phyloP scores from a whole-genome alignment of 2,113 vertebrate species.

The Varanus komodoensis region DNA sequence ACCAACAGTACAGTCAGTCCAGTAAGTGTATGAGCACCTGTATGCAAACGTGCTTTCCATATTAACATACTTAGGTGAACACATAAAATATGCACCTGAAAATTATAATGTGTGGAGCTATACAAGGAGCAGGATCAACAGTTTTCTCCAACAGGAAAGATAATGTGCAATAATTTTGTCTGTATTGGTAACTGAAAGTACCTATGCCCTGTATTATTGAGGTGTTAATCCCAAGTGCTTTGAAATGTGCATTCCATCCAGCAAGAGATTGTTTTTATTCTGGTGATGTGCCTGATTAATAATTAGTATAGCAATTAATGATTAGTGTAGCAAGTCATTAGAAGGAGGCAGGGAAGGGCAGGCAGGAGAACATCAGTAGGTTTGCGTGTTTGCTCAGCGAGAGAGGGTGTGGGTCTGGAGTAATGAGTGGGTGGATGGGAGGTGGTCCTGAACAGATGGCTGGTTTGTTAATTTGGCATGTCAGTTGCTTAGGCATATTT shows the following conservation, averaged over 20 bases:
- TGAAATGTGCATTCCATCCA: neutral
- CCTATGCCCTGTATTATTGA: neutral
- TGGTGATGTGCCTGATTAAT: slow-evolving; percentile 22
- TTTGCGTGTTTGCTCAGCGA: slow-evolving; percentile 3
- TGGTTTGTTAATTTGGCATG: slow-evolving; percentile 51
- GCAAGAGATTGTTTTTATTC: neutral
- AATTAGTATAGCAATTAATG: slow-evolving; percentile 36
- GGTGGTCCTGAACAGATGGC: slow-evolving; percentile 64
- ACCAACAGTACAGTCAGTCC: neutral
- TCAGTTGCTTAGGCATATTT: slow-evolving; percentile 60
- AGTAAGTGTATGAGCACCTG: neutral
- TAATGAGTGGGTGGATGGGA: slow-evolving; percentile 7
- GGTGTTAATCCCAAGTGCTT: neutral
- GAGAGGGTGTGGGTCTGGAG: neutral
- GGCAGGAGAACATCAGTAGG: neutral
- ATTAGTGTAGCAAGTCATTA: slow-evolving; percentile 22
- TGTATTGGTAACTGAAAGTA: neutral
- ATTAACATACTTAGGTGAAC: neutral
- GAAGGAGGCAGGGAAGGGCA: slow-evolving; percentile 6
- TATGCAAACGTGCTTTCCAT: neutral
- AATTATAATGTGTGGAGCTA: neutral
- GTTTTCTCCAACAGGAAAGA: neutral
- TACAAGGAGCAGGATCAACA: neutral
- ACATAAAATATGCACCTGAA: neutral
- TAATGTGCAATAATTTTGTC: neutral